These are phyloP conservation scores for Rhinichthys osculus DNA, from an alignment of 2,797 vertebrate genomes.

Conservation along the genomic window DNA sequence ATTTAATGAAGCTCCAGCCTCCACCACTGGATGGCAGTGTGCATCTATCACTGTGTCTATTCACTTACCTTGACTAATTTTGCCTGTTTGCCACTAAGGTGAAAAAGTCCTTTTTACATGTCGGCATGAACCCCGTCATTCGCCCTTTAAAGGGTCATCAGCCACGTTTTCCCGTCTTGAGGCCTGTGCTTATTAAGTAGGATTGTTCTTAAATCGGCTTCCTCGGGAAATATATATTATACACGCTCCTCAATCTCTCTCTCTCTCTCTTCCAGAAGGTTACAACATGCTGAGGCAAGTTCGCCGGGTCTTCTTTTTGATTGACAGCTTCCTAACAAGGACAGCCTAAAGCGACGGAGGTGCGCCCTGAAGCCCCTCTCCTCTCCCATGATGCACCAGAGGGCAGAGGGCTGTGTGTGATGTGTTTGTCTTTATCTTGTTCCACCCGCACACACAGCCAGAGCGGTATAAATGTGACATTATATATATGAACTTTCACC, in stretches of 20 bases:
- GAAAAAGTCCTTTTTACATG: conserved; percentile 36
- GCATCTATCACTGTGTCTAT: conserved; percentile 64
- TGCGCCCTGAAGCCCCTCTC: conserved; percentile 22
- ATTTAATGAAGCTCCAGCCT: not conserved
- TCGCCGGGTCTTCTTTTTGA: conserved; percentile 67
- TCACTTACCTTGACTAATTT: conserved; percentile 1
- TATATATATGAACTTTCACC: conserved; percentile 13
- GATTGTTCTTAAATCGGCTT: conserved; percentile 9
- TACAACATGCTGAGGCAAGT: conserved; percentile 74
- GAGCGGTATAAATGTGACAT: conserved; percentile 18
- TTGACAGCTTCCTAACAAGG: conserved; percentile 81
- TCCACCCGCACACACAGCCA: conserved; percentile 25
- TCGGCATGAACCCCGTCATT: conserved; percentile 3
- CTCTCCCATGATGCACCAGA: conserved; percentile 46
- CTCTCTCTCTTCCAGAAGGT: not conserved
- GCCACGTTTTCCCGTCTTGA: not conserved
- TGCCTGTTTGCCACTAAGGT: not conserved
- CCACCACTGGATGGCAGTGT: conserved; percentile 82
- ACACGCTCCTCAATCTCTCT: not conserved
- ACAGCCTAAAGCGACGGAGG: conserved; percentile 76
- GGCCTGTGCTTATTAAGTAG: not conserved
- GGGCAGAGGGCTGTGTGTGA: conserved; percentile 22
- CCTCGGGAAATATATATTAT: not conserved
- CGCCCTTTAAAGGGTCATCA: conserved; percentile 23
- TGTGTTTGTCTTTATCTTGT: conserved; percentile 27